Evolutionary conservation across 2,888 invertebrate species (phyloP), one percentile per base, ranked within the genome.

Genomic region (Heterodera filipjevi): DNA sequence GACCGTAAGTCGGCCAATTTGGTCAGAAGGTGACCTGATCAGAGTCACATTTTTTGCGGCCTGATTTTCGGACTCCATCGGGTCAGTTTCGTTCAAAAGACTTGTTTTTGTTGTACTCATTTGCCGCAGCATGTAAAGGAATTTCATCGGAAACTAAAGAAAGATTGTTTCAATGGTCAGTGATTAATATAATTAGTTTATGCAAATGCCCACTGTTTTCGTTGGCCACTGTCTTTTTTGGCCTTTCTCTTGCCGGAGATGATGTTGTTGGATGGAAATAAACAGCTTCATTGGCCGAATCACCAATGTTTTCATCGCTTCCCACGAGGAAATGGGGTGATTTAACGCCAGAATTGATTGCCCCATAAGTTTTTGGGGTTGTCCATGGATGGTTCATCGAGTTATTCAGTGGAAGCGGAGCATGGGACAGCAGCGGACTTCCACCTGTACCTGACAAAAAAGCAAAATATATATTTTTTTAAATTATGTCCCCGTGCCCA

Each of bases 1-100:
- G 64, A 30, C 33, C 33, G 78, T 77, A 6, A 71, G n/a, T 70
- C 75, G 30, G 30, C 66, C 46, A 22, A 27, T 53, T 35, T 66
- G 75, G n/a, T 75, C 68, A 33, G 27, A 6, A 22, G n/a, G 19
- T 19, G 59, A 27, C 12, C 59, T 59, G 27, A 12, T 10, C 27
- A 59, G 6, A 27, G 10, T 30, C 59, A 8, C 27, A n/a, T 59
- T 59, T 59, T n/a, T 59, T 59, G 59, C n/a, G n/a, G n/a, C 5
- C 27, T 22, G 10, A n/a, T 12, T 27, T n/a, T n/a, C 27, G 27
- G 59, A 30, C 10, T 59, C 59, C 19, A 53, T 22, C 53, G 5
- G 19, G 53, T 22, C 53, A 53, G 22, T 19, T 0, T 5, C 53
- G 19, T 53, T 16, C 53, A 53, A 53, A 53, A 19, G 22, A 12